phyloP scores from a whole-genome alignment of 2,113 vertebrate genomes.

The Reinhardtius hippoglossoides region DNA sequence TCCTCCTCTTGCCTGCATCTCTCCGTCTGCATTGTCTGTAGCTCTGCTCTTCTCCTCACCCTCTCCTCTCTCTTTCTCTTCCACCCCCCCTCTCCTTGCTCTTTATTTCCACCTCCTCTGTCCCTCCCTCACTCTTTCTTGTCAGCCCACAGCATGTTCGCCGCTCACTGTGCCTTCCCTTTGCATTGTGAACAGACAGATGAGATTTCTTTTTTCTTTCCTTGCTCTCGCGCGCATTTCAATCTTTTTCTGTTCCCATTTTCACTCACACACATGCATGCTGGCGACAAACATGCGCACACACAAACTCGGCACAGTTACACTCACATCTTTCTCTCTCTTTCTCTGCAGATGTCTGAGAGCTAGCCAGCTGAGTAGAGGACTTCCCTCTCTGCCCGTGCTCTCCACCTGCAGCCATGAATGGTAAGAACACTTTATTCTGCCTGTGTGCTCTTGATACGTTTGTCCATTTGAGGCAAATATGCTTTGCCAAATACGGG shows the following conservation, averaged over 20 bases:
- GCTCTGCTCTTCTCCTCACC: slow-evolving; percentile 15
- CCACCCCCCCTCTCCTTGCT: slow-evolving; percentile 5
- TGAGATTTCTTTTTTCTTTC: slow-evolving; percentile 2
- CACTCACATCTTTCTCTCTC: slow-evolving; percentile 38
- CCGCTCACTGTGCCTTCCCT: slow-evolving; percentile 21
- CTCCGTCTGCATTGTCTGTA: slow-evolving; percentile 31
- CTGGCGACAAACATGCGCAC: neutral
- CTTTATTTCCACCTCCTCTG: slow-evolving; percentile 18
- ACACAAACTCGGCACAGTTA: neutral
- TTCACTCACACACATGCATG: slow-evolving; percentile 4
- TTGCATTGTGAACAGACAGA: slow-evolving; percentile 46
- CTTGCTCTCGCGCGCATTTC: slow-evolving; percentile 6
- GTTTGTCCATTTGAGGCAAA: neutral
- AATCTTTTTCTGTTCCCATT: slow-evolving; percentile 1
- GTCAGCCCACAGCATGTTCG: slow-evolving; percentile 27
- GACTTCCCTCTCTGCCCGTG: slow-evolving; percentile 67
- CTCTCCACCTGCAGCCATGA: slow-evolving; percentile 82
- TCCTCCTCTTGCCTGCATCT: slow-evolving; percentile 20
- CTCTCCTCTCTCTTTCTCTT: slow-evolving; percentile 9
- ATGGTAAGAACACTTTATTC: slow-evolving; percentile 76
- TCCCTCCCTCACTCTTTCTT: slow-evolving; percentile 22
- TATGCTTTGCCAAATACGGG: neutral
- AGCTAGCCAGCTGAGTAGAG: slow-evolving; percentile 74
- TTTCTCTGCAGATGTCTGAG: slow-evolving; percentile 78
- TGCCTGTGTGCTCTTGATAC: neutral